Evolutionary conservation across 2,888 invertebrate species (phyloP), one percentile per base, ranked within the genome.

Genomic region (Physocephala rufipes): DNA sequence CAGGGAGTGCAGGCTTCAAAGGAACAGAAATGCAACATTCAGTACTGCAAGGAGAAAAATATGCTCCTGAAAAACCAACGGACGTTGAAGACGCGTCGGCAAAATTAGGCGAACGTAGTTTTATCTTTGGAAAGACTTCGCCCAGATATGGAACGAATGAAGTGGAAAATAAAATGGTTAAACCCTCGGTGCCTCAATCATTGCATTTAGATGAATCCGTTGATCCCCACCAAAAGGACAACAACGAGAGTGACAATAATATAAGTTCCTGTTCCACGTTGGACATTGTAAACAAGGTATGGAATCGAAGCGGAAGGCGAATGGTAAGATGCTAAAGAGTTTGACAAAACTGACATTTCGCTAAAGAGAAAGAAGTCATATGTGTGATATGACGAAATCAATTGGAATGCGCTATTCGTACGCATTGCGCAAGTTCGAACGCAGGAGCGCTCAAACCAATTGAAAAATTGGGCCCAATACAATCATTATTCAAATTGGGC

Each of bases 241-340:
- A 81, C 36, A 84, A 82, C 4, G 85, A 85, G 69, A 84, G 85
- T 71, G 85, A 85, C 76, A 85, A 85, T 75, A 85, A 85, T 73
- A 85, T 85, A 36, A 85, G 85, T 78, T 85, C 85, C 73, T 85
- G 85, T 75, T 85, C 85, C 58, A 85, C 85, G 36, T 74, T 85
- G 75, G 85, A 85, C 73, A 85, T 85, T 75, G 84, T 84, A 77
- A 84, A 85, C 76, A 85, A 85, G 82, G 85, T 85, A 77, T 81
- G 81, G 36, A 62, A 30, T 61, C 65, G 63, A 58, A 55, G 24
- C 45, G n/a, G 15, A 51, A 30, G 28, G n/a, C 21, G 49, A 21
- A 26, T 66, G 21, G 59, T 47, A n/a, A 49, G 19, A 7, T 49
- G 19, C 5, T 49, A n/a, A n/a, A 7, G 12, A n/a, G 2, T 49